Conservation (phyloP, 1,140 invertebrate genomes). For the Rhopalosiphum padi region DNA sequence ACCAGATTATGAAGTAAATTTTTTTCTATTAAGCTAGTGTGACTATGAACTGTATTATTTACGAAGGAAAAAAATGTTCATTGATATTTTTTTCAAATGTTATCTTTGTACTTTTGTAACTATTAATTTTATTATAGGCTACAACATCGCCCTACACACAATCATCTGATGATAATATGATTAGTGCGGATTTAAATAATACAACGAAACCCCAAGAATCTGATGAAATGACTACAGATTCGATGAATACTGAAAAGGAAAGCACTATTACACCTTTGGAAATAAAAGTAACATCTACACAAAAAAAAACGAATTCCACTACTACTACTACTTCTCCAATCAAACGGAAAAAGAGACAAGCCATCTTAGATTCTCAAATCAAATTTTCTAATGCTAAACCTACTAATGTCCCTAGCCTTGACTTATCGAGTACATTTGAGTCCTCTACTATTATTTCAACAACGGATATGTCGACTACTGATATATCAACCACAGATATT, state of each 20-base stretch:
- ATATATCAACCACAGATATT: neutral
- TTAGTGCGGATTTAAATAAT: neutral
- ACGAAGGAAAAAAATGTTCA: no score
- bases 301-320: neutral
- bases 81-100: neutral
- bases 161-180: neutral
- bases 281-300: neutral
- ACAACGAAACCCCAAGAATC: neutral
- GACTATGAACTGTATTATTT: neutral
- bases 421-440: neutral
- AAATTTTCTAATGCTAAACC: neutral
- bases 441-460: neutral
- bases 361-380: neutral
- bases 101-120: neutral
- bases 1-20: slow-evolving; percentile 37
- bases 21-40: neutral
- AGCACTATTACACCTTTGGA: neutral
- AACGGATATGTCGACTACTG: neutral
- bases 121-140: neutral
- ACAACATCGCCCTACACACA: slow-evolving; percentile 60
- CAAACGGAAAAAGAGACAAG: slow-evolving; percentile 40
- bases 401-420: neutral
- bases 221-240: neutral
- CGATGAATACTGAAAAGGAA: neutral
- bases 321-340: neutral